These are phyloP conservation scores for Epicampocera succincta DNA, from an alignment of 2,888 invertebrate species.

Conservation along the genomic window DNA sequence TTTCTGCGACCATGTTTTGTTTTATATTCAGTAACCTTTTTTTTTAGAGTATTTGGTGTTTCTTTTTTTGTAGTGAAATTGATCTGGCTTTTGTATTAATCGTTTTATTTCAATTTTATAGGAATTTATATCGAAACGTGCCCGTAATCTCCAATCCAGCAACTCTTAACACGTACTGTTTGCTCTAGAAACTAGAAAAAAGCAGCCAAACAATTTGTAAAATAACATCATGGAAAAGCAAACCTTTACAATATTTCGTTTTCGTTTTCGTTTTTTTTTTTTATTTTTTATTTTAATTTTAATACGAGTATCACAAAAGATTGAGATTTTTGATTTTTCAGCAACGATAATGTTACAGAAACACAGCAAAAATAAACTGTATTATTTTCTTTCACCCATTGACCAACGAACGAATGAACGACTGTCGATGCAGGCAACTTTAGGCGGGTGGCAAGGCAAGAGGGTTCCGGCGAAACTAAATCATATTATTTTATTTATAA, in stretches of 20 bases:
- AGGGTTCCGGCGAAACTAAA: constrained; percentile 48
- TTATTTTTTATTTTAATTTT: no score
- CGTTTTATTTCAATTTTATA: not conserved
- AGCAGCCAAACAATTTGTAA: constrained; percentile 16
- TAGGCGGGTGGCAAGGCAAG: no score
- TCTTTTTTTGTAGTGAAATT: not conserved
- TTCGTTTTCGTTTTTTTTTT: not conserved
- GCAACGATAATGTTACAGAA: constrained; percentile 65
- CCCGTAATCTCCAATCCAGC: constrained; percentile 38
- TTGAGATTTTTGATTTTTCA: constrained; percentile 68
- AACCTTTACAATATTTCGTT: constrained; percentile 19
- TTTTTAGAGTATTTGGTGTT: not conserved
- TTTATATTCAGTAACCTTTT: not conserved
- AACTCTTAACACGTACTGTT: constrained; percentile 40
- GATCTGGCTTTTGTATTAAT: not conserved
- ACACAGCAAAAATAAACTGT: constrained; percentile 19
- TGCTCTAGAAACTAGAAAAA: constrained; percentile 39
- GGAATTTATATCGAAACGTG: constrained; percentile 35
- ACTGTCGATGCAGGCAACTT: no score
- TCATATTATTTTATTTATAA: constrained; percentile 27
- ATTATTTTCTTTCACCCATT: constrained; percentile 57
- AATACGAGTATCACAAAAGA: constrained; percentile 57
- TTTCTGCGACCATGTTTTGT: no score
- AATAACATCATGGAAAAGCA: constrained; percentile 23
- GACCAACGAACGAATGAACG: constrained; percentile 56